A percentile compares a stretch with the other conserved stretches of the same genome.
Conservation (phyloP, 2,113 vertebrate species). For the Atherinomorus stipes region DNA sequence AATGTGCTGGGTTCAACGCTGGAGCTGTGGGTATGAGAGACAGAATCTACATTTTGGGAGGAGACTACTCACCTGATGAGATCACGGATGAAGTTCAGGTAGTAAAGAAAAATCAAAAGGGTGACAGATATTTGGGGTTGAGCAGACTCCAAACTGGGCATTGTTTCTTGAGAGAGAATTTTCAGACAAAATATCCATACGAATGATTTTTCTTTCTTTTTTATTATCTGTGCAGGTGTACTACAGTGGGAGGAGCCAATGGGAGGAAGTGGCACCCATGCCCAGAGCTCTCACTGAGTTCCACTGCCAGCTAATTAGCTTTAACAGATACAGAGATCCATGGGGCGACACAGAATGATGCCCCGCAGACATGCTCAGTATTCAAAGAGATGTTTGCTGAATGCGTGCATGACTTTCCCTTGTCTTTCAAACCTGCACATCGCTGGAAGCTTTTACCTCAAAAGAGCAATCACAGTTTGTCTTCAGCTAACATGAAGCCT, state of each 20-base stretch:
- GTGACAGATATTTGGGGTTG: too few relatives aligned
- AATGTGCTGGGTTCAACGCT: slow-evolving; percentile 97
- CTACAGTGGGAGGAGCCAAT: slow-evolving; percentile 91
- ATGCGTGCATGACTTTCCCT: slow-evolving; percentile 1
- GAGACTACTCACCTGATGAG: slow-evolving; percentile 97
- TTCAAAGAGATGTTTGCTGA: neutral
- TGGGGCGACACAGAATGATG: slow-evolving; percentile 82
- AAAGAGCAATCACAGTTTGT: slow-evolving; percentile 20
- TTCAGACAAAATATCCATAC: neutral
- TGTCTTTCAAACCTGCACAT: slow-evolving; percentile 32
- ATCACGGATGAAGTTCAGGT: slow-evolving; percentile 94
- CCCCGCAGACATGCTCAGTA: slow-evolving; percentile 14
- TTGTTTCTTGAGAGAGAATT: too few relatives aligned
- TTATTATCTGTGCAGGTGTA: slow-evolving; percentile 88
- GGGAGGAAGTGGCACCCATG: slow-evolving; percentile 97
- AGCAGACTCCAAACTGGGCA: too few relatives aligned
- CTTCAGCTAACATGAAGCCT: slow-evolving; percentile 18
- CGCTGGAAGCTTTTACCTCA: slow-evolving; percentile 2
- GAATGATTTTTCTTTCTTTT: slow-evolving; percentile 1
- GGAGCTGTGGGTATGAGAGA: slow-evolving; percentile 92
- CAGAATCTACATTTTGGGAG: slow-evolving; percentile 96
- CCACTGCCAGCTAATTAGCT: slow-evolving; percentile 94
- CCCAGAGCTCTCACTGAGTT: slow-evolving; percentile 95
- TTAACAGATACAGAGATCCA: slow-evolving; percentile 93
- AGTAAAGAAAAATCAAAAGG: neutral